Evolutionary conservation across 2,113 vertebrate species (phyloP).

Genomic region (Spheniscus mendiculus): DNA sequence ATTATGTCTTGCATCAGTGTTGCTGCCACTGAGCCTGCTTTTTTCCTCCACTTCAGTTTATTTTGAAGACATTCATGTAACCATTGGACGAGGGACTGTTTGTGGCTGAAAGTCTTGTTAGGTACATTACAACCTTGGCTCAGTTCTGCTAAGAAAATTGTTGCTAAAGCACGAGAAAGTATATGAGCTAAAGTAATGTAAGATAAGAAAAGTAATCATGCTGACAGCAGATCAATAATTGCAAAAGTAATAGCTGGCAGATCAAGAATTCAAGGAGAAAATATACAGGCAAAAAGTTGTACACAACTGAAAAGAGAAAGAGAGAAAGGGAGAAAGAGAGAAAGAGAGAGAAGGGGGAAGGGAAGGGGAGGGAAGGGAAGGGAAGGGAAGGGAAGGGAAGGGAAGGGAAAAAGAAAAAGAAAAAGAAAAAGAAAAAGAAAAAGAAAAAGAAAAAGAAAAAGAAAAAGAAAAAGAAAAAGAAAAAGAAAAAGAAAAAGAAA

Average conservation of each 20-base stretch:
- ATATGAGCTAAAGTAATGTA: background rate
- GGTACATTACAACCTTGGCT: background rate
- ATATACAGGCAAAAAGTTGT: background rate
- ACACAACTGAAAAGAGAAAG: background rate
- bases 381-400: too few relatives aligned
- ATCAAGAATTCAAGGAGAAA: background rate
- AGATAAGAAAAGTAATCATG: background rate
- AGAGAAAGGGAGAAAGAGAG: background rate
- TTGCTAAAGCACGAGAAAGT: background rate
- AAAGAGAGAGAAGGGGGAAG: too few relatives aligned
- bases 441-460: too few relatives aligned
- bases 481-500: too few relatives aligned
- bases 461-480: too few relatives aligned
- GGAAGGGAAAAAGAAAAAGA: too few relatives aligned
- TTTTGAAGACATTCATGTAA: background rate
- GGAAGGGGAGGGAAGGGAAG: too few relatives aligned
- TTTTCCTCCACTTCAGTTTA: background rate
- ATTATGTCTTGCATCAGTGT: background rate
- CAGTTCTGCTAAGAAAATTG: background rate
- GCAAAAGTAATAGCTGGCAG: background rate
- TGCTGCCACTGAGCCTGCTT: background rate
- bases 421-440: too few relatives aligned
- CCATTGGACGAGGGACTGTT: background rate
- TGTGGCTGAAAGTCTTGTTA: background rate
- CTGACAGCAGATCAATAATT: background rate